phyloP scores from a whole-genome alignment of 2,888 invertebrate genomes.

The Bimastos eiseni region DNA sequence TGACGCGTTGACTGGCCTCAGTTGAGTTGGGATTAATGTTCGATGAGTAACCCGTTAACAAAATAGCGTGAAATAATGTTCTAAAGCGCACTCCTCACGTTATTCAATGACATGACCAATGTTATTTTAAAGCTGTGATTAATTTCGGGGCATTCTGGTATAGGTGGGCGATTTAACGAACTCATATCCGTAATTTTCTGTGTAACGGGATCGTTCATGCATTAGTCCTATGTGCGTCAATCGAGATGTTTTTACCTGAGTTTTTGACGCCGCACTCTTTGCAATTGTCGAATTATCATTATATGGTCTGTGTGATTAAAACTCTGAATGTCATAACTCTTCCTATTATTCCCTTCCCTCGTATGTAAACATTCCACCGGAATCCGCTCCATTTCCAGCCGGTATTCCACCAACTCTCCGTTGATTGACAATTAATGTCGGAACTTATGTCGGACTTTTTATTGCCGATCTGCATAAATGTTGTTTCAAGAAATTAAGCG shows the following conservation, averaged over 20 bases:
- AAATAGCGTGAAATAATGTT: neutral
- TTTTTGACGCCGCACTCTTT: neutral
- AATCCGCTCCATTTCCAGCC: neutral
- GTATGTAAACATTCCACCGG: neutral
- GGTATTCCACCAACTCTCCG: neutral
- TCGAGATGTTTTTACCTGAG: neutral
- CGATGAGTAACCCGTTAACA: neutral
- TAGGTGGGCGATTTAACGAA: neutral
- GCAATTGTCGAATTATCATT: neutral
- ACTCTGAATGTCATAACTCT: neutral
- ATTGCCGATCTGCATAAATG: conserved; percentile 13
- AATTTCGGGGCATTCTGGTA: neutral
- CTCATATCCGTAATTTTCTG: neutral
- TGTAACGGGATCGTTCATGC: neutral
- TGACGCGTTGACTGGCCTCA: too few relatives aligned
- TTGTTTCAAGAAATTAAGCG: conserved; percentile 13
- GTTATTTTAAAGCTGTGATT: neutral
- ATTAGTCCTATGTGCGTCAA: neutral
- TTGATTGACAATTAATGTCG: conserved; percentile 13
- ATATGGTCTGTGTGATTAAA: neutral
- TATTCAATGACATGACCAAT: neutral
- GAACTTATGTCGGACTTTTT: neutral
- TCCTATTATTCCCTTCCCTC: neutral
- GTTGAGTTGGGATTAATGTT: neutral
- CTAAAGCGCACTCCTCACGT: neutral